Evolutionary conservation across 2,113 vertebrate species (phyloP).

Genomic region (Propithecus coquereli): DNA sequence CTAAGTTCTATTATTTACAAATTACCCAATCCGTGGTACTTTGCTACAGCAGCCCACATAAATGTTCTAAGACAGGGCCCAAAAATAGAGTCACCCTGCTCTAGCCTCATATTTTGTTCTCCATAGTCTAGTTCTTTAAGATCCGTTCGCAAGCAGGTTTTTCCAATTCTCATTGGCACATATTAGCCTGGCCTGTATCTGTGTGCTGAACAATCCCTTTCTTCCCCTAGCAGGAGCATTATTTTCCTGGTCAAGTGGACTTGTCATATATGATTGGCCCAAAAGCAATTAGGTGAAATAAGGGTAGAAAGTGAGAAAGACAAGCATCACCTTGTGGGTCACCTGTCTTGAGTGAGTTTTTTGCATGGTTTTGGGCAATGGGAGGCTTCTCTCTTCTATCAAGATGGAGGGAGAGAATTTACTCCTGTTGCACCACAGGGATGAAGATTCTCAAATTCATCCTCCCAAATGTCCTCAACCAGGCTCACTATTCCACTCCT

Average conservation of each 20-base stretch:
- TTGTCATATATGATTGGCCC: background rate
- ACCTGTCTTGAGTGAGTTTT: background rate
- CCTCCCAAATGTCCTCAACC: background rate
- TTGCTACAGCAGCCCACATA: background rate
- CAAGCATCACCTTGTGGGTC: background rate
- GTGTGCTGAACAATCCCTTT: background rate
- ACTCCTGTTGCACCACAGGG: background rate
- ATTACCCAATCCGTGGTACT: background rate
- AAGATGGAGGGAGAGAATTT: too few species aligned
- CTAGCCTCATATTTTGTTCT: background rate
- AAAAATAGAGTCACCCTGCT: background rate
- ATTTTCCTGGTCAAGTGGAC: background rate
- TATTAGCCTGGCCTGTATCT: background rate
- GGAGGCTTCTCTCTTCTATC: background rate
- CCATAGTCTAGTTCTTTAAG: background rate
- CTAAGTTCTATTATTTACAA: background rate
- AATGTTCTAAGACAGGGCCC: background rate
- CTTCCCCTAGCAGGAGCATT: background rate
- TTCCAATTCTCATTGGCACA: background rate
- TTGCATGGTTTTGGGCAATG: background rate
- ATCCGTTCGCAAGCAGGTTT: background rate
- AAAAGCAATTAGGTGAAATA: background rate
- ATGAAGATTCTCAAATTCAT: background rate
- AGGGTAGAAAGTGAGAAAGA: background rate
- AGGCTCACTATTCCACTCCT: background rate